Conservation (phyloP, 2,888 invertebrate species). For the Drosophila macrospina region DNA sequence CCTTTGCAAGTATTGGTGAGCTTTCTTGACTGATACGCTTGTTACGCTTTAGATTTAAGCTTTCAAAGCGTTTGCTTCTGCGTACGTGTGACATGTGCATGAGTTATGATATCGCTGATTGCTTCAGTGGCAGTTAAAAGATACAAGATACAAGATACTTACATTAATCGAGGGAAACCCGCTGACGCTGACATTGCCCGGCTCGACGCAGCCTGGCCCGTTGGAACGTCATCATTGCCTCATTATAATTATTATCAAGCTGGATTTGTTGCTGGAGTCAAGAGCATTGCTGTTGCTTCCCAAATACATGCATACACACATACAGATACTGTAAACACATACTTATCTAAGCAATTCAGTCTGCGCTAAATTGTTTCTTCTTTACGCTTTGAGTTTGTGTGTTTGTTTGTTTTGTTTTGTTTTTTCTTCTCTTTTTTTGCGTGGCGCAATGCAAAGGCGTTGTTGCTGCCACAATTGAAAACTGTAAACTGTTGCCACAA, state of each 20-base stretch:
- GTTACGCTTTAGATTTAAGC: neutral
- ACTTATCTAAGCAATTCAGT: conserved; percentile 61
- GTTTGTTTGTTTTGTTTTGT: too few relatives aligned
- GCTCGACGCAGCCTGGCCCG: conserved; percentile 18
- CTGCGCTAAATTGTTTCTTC: conserved; percentile 61
- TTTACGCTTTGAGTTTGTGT: conserved; percentile 22
- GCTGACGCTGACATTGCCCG: conserved; percentile 34
- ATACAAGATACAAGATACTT: conserved; percentile 21
- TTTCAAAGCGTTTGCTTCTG: neutral
- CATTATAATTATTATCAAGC: conserved; percentile 46
- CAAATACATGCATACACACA: conserved; percentile 2
- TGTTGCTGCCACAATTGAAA: conserved; percentile 57
- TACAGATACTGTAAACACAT: conserved; percentile 9
- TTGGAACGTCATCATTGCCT: conserved; percentile 45
- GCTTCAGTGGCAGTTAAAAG: conserved; percentile 1
- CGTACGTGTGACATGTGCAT: conserved; percentile 8
- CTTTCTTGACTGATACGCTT: neutral
- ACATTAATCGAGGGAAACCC: conserved; percentile 27
- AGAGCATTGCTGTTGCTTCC: conserved; percentile 17
- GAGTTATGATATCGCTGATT: conserved; percentile 18
- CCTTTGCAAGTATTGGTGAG: neutral
- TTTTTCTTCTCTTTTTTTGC: too few relatives aligned
- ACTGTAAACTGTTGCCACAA: conserved; percentile 76
- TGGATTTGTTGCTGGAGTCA: conserved; percentile 12
- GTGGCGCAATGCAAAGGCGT: conserved; percentile 28